Conservation (phyloP, 2,888 invertebrate genomes). For the Drosophila fulvimacula region DNA sequence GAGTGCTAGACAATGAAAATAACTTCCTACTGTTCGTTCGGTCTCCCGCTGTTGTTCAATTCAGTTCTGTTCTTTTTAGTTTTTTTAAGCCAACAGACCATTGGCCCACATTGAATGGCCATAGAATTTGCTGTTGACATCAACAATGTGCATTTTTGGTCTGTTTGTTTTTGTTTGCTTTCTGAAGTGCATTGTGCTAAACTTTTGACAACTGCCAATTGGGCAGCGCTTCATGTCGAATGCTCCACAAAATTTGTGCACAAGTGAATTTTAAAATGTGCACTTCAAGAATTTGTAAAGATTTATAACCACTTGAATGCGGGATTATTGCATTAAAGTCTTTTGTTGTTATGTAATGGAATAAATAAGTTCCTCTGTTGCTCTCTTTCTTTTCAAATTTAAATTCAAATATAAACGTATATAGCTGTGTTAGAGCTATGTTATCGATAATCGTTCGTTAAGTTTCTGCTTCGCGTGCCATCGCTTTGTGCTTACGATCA, state of each 20-base stretch:
- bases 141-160: constrained; percentile 49
- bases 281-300: constrained; percentile 30
- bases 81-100: constrained; percentile 26
- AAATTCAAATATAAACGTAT: not conserved
- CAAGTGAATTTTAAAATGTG: constrained; percentile 38
- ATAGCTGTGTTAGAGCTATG: not conserved
- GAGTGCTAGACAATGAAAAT: constrained; percentile 59
- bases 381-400: not conserved
- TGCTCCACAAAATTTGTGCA: constrained; percentile 35
- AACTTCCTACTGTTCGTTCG: constrained; percentile 52
- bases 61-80: constrained; percentile 18
- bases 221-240: constrained; percentile 37
- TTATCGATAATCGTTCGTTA: not conserved
- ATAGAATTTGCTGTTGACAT: constrained; percentile 52
- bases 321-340: constrained; percentile 1
- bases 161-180: constrained; percentile 21
- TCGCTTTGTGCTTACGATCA: not conserved
- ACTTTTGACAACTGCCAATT: constrained; percentile 58
- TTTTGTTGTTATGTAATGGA: not conserved
- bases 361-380: too few relatives aligned
- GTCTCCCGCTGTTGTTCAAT: constrained; percentile 60
- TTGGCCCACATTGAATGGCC: constrained; percentile 58
- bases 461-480: not conserved
- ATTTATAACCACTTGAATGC: constrained; percentile 33
- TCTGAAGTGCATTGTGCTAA: constrained; percentile 68